Evolutionary conservation across 2,797 vertebrate species (phyloP).

Genomic region (Diglossa cyanea): DNA sequence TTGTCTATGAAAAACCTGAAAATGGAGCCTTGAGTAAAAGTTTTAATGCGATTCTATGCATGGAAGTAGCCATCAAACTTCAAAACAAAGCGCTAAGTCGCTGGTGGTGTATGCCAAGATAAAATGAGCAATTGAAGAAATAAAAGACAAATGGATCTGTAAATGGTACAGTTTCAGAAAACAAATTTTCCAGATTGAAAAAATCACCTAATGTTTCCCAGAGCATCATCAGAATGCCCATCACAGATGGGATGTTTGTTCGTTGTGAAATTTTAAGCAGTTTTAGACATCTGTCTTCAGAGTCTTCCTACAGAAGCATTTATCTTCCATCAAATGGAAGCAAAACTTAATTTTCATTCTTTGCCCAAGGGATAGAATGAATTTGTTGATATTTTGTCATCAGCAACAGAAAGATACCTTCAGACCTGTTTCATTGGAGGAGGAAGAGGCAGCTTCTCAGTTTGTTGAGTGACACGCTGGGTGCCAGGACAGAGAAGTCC

Average conservation of each 20-base stretch:
- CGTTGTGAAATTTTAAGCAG: neutral
- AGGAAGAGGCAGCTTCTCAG: neutral
- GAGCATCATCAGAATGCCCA: neutral
- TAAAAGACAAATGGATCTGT: neutral
- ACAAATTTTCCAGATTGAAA: neutral
- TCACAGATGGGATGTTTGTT: neutral
- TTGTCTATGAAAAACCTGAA: neutral
- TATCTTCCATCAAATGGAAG: neutral
- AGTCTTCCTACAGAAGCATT: neutral
- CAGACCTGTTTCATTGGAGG: neutral
- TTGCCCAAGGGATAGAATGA: neutral
- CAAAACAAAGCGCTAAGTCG: neutral
- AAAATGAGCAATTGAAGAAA: neutral
- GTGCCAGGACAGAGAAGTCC: neutral
- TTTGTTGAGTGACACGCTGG: rapidly evolving
- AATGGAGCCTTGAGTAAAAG: neutral
- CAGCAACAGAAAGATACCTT: neutral
- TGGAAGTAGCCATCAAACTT: neutral
- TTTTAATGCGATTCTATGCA: neutral
- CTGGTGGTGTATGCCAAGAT: neutral
- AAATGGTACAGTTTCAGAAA: neutral
- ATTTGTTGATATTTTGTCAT: neutral
- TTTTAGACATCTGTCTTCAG: neutral
- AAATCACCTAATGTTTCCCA: neutral
- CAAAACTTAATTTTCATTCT: neutral